Evolutionary conservation across 2,888 invertebrate species (phyloP).

Genomic region (Balanococcus diminutus): DNA sequence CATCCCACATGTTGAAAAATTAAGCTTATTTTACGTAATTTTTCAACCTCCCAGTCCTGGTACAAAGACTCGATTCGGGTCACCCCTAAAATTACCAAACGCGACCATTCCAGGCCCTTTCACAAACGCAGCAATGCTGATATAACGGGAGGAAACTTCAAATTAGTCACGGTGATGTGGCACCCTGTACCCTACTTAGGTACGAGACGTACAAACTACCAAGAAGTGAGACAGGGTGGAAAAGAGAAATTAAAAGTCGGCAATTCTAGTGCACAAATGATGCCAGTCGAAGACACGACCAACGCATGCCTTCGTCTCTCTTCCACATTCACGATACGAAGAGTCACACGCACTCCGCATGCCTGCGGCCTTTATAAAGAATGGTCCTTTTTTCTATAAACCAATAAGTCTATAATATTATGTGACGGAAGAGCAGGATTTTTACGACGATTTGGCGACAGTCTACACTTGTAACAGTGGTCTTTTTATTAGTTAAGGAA

Average conservation of each 20-base stretch:
- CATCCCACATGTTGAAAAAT: constrained; percentile 25
- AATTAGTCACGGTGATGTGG: constrained; percentile 53
- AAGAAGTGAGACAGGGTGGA: neutral
- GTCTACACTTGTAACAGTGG: constrained; percentile 52
- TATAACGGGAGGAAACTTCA: constrained; percentile 47
- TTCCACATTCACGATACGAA: neutral
- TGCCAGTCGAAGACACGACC: neutral
- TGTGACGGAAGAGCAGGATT: constrained; percentile 36
- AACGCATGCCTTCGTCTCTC: neutral
- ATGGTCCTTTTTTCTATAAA: neutral
- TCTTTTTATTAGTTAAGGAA: constrained; percentile 39
- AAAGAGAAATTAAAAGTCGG: constrained; percentile 45
- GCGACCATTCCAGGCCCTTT: neutral
- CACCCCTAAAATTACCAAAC: neutral
- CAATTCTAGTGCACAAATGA: neutral
- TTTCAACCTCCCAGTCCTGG: neutral
- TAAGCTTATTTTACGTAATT: constrained; percentile 14
- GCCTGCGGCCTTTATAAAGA: neutral
- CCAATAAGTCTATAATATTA: neutral
- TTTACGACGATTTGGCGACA: constrained; percentile 53
- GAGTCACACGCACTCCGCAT: neutral
- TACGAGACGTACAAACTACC: no score
- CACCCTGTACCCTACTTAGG: neutral
- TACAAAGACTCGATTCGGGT: neutral
- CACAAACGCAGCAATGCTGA: neutral